Conservation (phyloP, 2,888 invertebrate genomes). For the Gymnoscelis rufifasciata region DNA sequence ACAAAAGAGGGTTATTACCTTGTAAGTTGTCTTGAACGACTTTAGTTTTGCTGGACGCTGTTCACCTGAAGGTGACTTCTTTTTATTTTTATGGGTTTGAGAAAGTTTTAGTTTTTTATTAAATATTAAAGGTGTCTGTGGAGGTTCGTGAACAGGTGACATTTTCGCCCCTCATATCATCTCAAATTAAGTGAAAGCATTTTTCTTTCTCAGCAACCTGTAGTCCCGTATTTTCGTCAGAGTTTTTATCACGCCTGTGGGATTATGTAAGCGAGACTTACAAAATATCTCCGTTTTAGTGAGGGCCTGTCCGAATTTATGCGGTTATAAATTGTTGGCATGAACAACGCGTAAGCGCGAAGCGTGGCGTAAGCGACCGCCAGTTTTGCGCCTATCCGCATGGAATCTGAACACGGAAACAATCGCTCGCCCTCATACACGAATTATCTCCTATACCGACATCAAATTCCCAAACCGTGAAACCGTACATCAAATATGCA, state of each 20-base stretch:
- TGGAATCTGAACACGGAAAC: slow-evolving; percentile 50
- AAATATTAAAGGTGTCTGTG: slow-evolving; percentile 2
- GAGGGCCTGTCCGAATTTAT: slow-evolving; percentile 43
- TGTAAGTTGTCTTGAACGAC: slow-evolving; percentile 6
- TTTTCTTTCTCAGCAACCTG: slow-evolving; percentile 39
- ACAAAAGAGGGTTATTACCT: slow-evolving; percentile 9
- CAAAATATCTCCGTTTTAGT: slow-evolving; percentile 43
- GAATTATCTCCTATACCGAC: slow-evolving; percentile 54
- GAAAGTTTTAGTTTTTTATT: neutral
- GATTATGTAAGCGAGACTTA: slow-evolving; percentile 38
- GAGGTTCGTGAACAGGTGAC: slow-evolving; percentile 27
- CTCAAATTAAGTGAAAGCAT: slow-evolving; percentile 40
- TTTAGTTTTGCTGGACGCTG: neutral
- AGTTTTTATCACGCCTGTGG: slow-evolving; percentile 38
- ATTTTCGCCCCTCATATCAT: slow-evolving; percentile 37
- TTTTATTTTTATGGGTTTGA: neutral
- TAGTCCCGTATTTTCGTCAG: slow-evolving; percentile 38
- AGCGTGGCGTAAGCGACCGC: slow-evolving; percentile 29
- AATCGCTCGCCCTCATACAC: slow-evolving; percentile 48
- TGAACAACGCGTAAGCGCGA: slow-evolving; percentile 44
- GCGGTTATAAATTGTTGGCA: slow-evolving; percentile 51
- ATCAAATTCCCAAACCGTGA: slow-evolving; percentile 46
- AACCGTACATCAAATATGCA: slow-evolving; percentile 46
- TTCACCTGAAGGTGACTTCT: neutral
- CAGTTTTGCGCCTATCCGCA: slow-evolving; percentile 42